Conservation (phyloP, 2,113 vertebrate genomes). For the Podocnemis expansa region DNA sequence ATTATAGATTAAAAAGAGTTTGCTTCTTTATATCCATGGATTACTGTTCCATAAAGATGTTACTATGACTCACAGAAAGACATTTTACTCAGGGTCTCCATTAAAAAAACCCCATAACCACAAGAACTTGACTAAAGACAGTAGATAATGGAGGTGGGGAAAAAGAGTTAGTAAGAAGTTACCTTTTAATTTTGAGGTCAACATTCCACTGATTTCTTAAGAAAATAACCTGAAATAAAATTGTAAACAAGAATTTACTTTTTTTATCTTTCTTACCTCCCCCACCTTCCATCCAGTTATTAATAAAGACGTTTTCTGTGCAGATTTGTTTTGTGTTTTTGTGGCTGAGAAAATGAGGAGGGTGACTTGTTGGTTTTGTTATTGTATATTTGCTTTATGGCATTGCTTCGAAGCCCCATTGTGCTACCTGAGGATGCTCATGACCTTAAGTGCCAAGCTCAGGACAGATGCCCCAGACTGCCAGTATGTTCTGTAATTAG, state of each 20-base stretch:
- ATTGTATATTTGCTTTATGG: not conserved
- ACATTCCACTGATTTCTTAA: too few species aligned
- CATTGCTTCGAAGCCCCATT: not conserved
- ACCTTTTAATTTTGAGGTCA: not conserved
- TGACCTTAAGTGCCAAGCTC: not conserved
- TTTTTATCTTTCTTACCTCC: not conserved
- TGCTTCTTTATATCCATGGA: not conserved
- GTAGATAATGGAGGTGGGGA: not conserved
- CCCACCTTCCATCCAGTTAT: not conserved
- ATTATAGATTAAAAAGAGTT: not conserved
- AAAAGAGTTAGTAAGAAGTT: not conserved
- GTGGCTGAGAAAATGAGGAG: rapidly evolving
- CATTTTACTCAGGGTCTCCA: not conserved
- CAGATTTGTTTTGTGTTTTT: not conserved
- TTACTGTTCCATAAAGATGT: not conserved
- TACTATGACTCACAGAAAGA: not conserved
- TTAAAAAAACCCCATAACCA: not conserved
- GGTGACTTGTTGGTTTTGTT: not conserved
- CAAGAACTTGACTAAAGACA: not conserved
- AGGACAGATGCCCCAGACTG: not conserved
- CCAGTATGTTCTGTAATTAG: not conserved
- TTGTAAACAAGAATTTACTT: not conserved
- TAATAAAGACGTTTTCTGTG: not conserved
- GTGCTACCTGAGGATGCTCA: not conserved
- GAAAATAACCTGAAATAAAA: not conserved